Evolutionary conservation across 2,113 vertebrate species (phyloP), one percentile per base, ranked within the genome.

Genomic region (Microcebus murinus): DNA sequence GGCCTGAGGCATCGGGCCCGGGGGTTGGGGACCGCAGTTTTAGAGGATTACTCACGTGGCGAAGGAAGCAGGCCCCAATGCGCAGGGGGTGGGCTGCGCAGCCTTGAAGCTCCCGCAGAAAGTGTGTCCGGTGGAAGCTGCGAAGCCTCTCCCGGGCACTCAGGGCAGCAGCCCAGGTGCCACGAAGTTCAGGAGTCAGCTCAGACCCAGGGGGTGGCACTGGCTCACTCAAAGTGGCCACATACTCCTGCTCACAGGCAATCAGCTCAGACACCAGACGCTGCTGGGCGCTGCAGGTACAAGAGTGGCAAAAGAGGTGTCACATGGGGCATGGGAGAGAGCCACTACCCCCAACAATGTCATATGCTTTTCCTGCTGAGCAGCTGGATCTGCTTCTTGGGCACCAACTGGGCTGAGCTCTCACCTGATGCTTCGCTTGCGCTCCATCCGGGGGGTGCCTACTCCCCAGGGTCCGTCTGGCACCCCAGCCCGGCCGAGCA

Each of bases 1-100:
- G 52, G 17, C 52, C 17, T 55, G 17, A 17, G 52, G 17, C 52
- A 5, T 55, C 17, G 52, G 52, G 52, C 17, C 52, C 1, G 52
- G 52, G 52, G 52, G 1, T 59, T 59, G 57, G 5, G 23, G 57
- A 59, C 57, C 8, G 2, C 57, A 15, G 42, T 31, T 52, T 68
- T 7, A 15, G 18, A 57, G n/a, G 68, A 3, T 59, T 57, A 97
- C 99, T 98, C 96, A 99, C 99, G 0, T 99, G 99, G 98, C 99
- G 99, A 92, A 99, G 99, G 98, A 99, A 99, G 98, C 99, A 99
- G 98, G 99, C 98, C 42, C 99, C 99, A 3, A 99, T 99, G 71
- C 99, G 97, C 80, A 99, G 97, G 0, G 99, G 99, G 90, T 99
- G 99, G 76, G 98, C 96, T 1, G 99, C 97, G 27, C 99, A 99